Conservation (phyloP, 2,797 vertebrate species). For the Prionace glauca region DNA sequence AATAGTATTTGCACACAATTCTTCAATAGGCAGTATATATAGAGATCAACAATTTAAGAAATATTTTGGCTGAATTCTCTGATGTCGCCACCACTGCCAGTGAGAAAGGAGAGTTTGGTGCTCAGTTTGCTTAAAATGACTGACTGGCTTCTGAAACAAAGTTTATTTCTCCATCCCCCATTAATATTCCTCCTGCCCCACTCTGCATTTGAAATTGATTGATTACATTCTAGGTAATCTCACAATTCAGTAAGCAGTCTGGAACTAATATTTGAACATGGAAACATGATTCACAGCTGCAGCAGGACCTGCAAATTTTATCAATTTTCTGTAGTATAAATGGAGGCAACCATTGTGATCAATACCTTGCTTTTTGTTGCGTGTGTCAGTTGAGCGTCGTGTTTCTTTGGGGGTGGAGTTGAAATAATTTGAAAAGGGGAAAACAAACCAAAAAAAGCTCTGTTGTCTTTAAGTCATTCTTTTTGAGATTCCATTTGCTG, state of each 20-base stretch:
- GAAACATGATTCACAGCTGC: background rate
- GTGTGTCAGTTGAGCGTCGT: background rate
- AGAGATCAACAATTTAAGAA: background rate
- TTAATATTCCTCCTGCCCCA: background rate
- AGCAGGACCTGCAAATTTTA: background rate
- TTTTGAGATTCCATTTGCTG: background rate
- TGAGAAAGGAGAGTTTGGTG: too few relatives aligned
- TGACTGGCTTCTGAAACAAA: background rate
- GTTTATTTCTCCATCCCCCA: background rate
- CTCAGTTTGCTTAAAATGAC: background rate
- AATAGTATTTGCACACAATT: background rate
- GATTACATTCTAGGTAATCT: background rate
- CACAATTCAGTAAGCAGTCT: background rate
- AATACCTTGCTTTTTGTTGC: background rate
- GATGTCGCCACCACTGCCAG: too few relatives aligned
- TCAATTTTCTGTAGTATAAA: background rate
- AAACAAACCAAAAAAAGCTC: background rate
- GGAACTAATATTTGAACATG: background rate
- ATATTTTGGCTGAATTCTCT: background rate
- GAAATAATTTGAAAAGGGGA: background rate
- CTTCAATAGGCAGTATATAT: background rate
- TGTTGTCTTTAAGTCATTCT: background rate
- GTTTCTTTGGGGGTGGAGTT: background rate
- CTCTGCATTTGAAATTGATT: background rate
- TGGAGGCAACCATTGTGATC: background rate